These are phyloP conservation scores for Lutraria lutraria DNA, from an alignment of 2,888 invertebrate species.

Conservation along the genomic window DNA sequence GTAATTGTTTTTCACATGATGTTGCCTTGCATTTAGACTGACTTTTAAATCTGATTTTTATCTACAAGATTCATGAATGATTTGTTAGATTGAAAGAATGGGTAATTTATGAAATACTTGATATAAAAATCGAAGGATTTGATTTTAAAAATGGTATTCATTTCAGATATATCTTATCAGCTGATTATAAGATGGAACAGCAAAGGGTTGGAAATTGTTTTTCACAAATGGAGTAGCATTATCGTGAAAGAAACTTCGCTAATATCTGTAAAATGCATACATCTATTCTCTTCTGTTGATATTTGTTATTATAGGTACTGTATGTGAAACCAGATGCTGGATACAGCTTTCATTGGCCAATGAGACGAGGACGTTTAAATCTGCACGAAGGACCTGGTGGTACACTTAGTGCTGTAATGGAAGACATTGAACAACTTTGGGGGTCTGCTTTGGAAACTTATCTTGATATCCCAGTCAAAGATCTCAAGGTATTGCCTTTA, in stretches of 20 bases:
- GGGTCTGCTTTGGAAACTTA: constrained; percentile 92
- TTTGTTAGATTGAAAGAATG: no score
- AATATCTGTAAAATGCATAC: no score
- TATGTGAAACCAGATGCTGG: constrained; percentile 87
- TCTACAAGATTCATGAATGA: no score
- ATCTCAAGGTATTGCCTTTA: constrained; percentile 86
- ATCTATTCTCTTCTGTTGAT: background rate
- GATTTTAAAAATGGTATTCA: no score
- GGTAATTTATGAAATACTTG: no score
- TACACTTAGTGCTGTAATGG: constrained; percentile 93
- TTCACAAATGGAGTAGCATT: no score
- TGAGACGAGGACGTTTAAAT: constrained; percentile 95
- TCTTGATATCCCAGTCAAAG: constrained; percentile 91
- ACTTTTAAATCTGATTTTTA: background rate
- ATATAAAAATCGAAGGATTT: no score
- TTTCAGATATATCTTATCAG: no score
- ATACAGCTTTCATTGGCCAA: constrained; percentile 96
- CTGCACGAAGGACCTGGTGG: constrained; percentile 94
- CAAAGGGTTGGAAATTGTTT: no score
- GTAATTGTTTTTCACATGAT: constrained; percentile 85
- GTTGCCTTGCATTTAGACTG: no score
- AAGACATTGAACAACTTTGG: constrained; percentile 96
- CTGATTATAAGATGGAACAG: no score
- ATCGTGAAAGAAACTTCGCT: no score
- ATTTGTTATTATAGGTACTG: constrained; percentile 88